These are phyloP conservation scores for Amphiprion ocellaris DNA, from an alignment of 2,113 vertebrate species.

Conservation along the genomic window DNA sequence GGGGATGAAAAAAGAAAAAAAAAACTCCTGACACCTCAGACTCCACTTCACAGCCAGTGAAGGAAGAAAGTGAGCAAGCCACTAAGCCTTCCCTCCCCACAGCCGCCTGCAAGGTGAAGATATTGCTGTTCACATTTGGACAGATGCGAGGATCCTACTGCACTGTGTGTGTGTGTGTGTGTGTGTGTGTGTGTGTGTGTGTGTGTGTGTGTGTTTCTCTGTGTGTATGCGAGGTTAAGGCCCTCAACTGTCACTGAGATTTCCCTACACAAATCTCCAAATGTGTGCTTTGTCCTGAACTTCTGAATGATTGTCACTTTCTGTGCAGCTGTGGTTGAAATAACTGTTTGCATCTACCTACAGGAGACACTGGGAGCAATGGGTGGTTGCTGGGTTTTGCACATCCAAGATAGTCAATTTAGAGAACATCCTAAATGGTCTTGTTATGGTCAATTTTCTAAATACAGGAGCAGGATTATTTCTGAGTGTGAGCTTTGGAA, in stretches of 20 bases:
- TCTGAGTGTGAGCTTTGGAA: slow-evolving; percentile 45
- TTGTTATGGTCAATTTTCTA: slow-evolving; percentile 63
- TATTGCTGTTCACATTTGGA: slow-evolving; percentile 84
- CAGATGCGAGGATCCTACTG: slow-evolving; percentile 79
- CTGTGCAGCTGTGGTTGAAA: slow-evolving; percentile 16
- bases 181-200: slow-evolving; percentile 23
- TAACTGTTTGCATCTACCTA: slow-evolving; percentile 38
- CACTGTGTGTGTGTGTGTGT: slow-evolving; percentile 51
- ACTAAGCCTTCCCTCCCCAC: slow-evolving; percentile 78
- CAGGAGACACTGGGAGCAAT: slow-evolving; percentile 45
- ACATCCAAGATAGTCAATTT: slow-evolving; percentile 61
- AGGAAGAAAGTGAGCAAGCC: slow-evolving; percentile 79
- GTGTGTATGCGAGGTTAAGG: slow-evolving; percentile 34
- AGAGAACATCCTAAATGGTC: slow-evolving; percentile 54
- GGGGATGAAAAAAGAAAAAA: slow-evolving; percentile 59
- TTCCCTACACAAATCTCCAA: slow-evolving; percentile 36
- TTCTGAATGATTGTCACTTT: slow-evolving; percentile 16
- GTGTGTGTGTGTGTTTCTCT: not conserved
- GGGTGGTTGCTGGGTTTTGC: slow-evolving; percentile 52
- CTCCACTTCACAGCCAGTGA: slow-evolving; percentile 85
- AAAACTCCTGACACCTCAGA: slow-evolving; percentile 85
- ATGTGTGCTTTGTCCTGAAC: slow-evolving; percentile 34
- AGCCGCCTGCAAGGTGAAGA: slow-evolving; percentile 85
- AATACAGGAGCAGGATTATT: slow-evolving; percentile 62
- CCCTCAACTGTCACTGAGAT: slow-evolving; percentile 46